These are phyloP conservation scores for Drosophila pectinifera DNA, from an alignment of 1,140 invertebrate genomes.

Conservation along the genomic window DNA sequence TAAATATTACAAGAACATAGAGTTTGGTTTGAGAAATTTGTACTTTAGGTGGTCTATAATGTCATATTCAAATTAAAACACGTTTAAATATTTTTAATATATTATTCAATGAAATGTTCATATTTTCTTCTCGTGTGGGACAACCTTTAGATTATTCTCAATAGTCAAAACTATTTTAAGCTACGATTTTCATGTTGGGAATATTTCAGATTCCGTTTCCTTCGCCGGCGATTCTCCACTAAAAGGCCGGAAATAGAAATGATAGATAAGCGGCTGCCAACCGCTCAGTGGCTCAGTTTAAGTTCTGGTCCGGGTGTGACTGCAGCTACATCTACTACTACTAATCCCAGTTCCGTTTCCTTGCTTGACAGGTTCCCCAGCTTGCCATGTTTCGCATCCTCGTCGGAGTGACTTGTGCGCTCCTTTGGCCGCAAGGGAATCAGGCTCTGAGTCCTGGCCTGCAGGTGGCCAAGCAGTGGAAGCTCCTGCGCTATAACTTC, in stretches of 20 bases:
- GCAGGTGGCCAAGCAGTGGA: conserved; percentile 91
- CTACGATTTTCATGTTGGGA: conserved; percentile 21
- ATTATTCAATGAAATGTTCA: too few species aligned
- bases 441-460: conserved; percentile 73
- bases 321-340: conserved; percentile 24
- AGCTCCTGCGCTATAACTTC: conserved; percentile 89
- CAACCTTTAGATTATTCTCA: conserved; percentile 6
- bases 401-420: conserved; percentile 23
- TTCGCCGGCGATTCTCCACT: conserved; percentile 10
- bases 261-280: conserved; percentile 30
- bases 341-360: conserved; percentile 16
- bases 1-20: too few species aligned
- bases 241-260: conserved; percentile 34
- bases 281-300: conserved; percentile 12
- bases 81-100: too few species aligned
- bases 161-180: conserved; percentile 15
- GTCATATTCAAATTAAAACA: too few species aligned
- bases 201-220: conserved; percentile 27
- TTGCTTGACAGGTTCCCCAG: conserved; percentile 18
- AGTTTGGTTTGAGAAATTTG: not conserved
- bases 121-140: not conserved
- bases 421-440: conserved; percentile 33
- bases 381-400: conserved; percentile 50
- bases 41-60: too few species aligned
- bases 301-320: conserved; percentile 7